Base-by-base conservation (phyloP, 1,140 invertebrate species). In the Bombus affinis region DNA sequence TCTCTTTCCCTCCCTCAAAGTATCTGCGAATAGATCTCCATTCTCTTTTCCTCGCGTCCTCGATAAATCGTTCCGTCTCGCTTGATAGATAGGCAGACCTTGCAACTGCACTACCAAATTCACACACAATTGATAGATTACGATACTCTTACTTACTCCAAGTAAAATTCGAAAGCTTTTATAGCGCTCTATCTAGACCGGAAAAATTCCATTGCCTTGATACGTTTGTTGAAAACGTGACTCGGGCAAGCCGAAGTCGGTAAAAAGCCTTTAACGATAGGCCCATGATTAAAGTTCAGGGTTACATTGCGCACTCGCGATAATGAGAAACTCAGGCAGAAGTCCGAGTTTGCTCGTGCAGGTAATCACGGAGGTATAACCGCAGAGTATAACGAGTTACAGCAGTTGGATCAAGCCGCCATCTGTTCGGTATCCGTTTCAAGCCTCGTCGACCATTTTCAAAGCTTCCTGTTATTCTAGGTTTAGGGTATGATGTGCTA, bases 271-370 rank as follows among this genome's bases (percentile, higher is more conserved):
- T 1, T 39, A 78, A 83, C 65, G 47, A 66, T 77, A 13, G 68
- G 70, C 47, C 39, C 42, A 28, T n/a, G 83, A 84, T 84, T 79
- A 84, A 84, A 84, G 83, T 84, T 84, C 81, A 83, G 81, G 81
- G 81, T 83, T 85, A 80, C 57, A n/a, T 39, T 2, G 57, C 25
- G 35, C 83, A 47, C 47, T 72, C 25, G 83, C 83, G 83, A 85
- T 80, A 83, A 83, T 83, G 82, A 70, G 82, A 84, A 80, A 85
- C 68, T 85, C 83, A 62, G 79, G 25, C 47, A 62, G 22, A 82
- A 86, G 84, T 86, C 73, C 73, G 72, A 82, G 62, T 75, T 81
- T 68, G 72, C 80, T 83, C 85, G 79, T 71, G 80, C 81, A 83
- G 84, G 72, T 82, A 83, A 86, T 86, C 85, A 83, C 80, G 42